Base-by-base conservation (phyloP, 2,888 invertebrate species). In the Prosopocoilus inquinatus region DNA sequence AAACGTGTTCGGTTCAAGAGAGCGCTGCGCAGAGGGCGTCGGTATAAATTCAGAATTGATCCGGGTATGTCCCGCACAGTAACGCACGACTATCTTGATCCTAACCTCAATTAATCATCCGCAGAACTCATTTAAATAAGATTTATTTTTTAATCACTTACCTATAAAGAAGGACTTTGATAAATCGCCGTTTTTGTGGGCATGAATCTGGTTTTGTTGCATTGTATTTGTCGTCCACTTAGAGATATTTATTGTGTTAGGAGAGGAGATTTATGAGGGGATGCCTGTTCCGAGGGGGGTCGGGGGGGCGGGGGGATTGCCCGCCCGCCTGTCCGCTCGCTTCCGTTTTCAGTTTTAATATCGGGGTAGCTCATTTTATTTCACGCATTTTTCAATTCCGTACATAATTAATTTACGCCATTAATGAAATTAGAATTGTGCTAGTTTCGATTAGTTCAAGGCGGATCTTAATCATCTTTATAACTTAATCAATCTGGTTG, bases 151-250 rank as follows among this genome's bases (percentile, higher is more conserved):
- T 67, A 67, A 69, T 69, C 66, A 65, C 64, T 63, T 57, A 62
- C 61, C 61, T 60, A 58, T 49, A 48, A 54, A 53, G 53, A 50
- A 52, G 53, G 64, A 66, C 65, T 64, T 67, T 69, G 68, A 69
- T 65, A 69, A 69, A 69, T 67, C 61, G 64, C 61, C 60, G 56
- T 59, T 62, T 63, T 62, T 66, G 60, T 62, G 55, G 50, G 58
- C 47, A 53, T 52, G 57, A 55, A 53, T 59, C 55, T 61, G 58
- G 58, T 50, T 62, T 60, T 61, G 66, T 66, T 67, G 70, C 67
- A 67, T 70, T 70, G 70, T 69, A 65, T 71, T 71, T 70, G 70
- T 71, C 71, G 70, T 70, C 71, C 69, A 71, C 70, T 71, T 66
- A 66, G 64, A 67, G 67, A 70, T 69, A 71, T 71, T 71, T 71